phyloP scores from a whole-genome alignment of 2,797 vertebrate genomes.

The Rhabdomys pumilio region DNA sequence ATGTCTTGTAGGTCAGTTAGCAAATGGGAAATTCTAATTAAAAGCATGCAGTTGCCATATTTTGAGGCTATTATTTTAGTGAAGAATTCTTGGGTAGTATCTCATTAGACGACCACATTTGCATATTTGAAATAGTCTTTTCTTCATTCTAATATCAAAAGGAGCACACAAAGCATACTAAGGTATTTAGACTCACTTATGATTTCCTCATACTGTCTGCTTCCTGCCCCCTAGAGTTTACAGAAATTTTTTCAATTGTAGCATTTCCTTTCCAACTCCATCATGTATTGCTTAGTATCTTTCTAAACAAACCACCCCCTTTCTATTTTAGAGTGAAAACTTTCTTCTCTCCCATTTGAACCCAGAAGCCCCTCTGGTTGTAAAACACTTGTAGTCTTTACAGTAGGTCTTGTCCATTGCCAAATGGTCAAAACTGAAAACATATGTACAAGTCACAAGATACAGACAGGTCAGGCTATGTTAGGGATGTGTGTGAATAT shows the following conservation, averaged over 20 bases:
- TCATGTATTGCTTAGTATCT: not conserved
- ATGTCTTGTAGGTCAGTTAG: not conserved
- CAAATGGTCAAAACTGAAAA: not conserved
- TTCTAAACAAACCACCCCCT: not conserved
- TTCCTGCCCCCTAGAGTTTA: constrained; percentile 36
- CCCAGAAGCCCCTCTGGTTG: not conserved
- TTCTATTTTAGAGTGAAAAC: not conserved
- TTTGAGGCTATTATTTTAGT: constrained; percentile 19
- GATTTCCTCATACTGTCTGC: not conserved
- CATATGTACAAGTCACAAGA: not conserved
- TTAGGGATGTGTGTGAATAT: not conserved
- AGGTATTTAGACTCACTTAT: not conserved
- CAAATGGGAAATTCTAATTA: constrained; percentile 27
- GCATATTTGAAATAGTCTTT: not conserved
- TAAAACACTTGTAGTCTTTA: constrained; percentile 1
- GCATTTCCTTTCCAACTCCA: not conserved
- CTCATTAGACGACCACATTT: not conserved
- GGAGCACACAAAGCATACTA: not conserved
- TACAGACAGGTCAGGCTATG: not conserved
- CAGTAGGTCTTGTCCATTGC: not conserved
- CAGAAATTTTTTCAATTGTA: not conserved
- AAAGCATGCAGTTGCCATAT: constrained; percentile 13
- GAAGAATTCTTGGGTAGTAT: not conserved
- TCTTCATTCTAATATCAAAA: not conserved
- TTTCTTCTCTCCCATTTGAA: not conserved